These are phyloP conservation scores for Hexactinellida sp. DNA, from an alignment of 37 sponge, comb jelly and placozoan species.

Conservation along the genomic window DNA sequence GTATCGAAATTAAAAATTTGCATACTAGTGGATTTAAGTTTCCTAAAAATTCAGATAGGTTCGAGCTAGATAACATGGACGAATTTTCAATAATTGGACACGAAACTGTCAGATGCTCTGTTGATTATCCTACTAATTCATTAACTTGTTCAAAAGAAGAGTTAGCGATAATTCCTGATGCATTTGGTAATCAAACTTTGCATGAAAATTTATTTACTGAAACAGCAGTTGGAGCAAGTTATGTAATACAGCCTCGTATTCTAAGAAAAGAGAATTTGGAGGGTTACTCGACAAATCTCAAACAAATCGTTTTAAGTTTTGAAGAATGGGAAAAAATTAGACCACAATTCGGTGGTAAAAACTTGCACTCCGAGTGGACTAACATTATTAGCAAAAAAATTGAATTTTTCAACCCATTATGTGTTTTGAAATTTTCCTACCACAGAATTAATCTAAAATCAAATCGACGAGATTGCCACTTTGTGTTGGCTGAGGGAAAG, in stretches of 20 bases:
- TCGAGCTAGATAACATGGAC: neutral
- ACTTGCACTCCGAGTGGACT: too few relatives aligned
- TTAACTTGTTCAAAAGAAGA: too few relatives aligned
- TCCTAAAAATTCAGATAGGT: neutral
- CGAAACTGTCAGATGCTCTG: neutral
- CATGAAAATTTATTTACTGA: neutral
- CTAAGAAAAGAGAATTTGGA: neutral
- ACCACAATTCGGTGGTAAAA: too few relatives aligned
- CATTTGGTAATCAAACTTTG: neutral
- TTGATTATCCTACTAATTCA: too few relatives aligned
- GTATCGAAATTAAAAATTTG: too few relatives aligned
- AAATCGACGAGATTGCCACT: neutral
- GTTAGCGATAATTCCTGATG: too few relatives aligned
- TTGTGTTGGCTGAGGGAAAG: neutral
- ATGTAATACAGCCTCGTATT: neutral
- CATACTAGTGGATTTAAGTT: neutral
- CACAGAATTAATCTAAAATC: neutral
- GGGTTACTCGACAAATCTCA: too few relatives aligned
- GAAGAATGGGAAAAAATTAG: neutral
- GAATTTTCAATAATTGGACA: neutral
- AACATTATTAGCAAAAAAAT: neutral
- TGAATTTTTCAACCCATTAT: neutral
- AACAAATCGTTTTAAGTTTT: neutral
- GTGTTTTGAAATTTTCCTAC: neutral
- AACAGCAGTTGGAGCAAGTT: neutral